Evolutionary conservation across 2,888 invertebrate genomes (phyloP).

Genomic region (Chrysolina oricalcia): DNA sequence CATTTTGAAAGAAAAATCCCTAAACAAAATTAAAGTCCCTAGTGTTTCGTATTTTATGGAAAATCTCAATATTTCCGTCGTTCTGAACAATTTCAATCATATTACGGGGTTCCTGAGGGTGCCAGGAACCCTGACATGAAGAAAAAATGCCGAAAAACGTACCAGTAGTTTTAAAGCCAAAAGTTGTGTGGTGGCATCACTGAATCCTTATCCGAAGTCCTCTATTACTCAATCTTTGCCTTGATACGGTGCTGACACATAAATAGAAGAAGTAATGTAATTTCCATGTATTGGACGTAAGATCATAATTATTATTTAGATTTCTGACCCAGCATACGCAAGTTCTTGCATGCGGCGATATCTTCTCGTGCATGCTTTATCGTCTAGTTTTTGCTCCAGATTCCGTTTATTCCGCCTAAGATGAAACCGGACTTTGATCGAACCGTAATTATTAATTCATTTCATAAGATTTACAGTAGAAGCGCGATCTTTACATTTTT

Average conservation of each 20-base stretch:
- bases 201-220: background rate
- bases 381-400: slow-evolving; percentile 15
- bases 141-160: too few relatives aligned
- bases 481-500: background rate
- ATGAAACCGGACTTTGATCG: slow-evolving; percentile 16
- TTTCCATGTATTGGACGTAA: slow-evolving; percentile 15
- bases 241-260: background rate
- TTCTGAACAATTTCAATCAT: too few relatives aligned
- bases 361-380: background rate
- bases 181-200: too few relatives aligned
- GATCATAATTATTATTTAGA: slow-evolving; percentile 21
- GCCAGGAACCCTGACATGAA: too few relatives aligned
- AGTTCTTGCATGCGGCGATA: slow-evolving; percentile 8
- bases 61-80: too few relatives aligned
- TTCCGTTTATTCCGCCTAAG: background rate
- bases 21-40: too few relatives aligned
- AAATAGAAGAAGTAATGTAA: slow-evolving; percentile 17
- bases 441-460: background rate
- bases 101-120: too few relatives aligned
- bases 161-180: too few relatives aligned
- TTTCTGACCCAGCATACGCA: slow-evolving; percentile 23
- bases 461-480: background rate
- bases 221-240: background rate
- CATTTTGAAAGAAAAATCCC: too few relatives aligned
- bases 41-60: too few relatives aligned